A percentile compares a stretch with the other conserved stretches of the same genome.
Conservation (phyloP, 1,140 invertebrate species). For the Drosophila obscura region DNA sequence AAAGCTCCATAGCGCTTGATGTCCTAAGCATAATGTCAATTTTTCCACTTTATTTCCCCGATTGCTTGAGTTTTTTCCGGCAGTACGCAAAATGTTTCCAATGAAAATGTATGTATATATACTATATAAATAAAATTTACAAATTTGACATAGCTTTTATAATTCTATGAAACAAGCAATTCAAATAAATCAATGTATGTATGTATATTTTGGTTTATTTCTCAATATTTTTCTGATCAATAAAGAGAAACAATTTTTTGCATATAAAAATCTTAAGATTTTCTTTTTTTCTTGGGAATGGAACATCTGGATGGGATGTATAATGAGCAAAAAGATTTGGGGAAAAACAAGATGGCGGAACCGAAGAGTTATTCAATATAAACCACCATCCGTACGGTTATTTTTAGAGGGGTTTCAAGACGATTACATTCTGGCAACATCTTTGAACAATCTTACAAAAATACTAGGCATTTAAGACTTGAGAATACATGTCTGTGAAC, state of each 20-base stretch:
- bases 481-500: no score
- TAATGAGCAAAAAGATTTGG: neutral
- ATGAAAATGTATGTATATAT: constrained; percentile 37
- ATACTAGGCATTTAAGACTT: no score
- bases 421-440: no score
- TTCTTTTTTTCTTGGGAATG: neutral
- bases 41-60: constrained; percentile 13
- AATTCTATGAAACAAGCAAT: constrained; percentile 51
- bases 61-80: constrained; percentile 39
- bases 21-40: constrained; percentile 18
- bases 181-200: constrained; percentile 42
- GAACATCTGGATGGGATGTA: neutral
- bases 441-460: no score
- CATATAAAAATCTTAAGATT: constrained; percentile 37
- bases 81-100: constrained; percentile 44
- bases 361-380: no score
- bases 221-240: constrained; percentile 73
- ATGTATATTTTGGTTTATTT: constrained; percentile 26
- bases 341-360: constrained; percentile 1
- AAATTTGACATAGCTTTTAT: constrained; percentile 70
- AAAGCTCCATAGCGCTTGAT: constrained; percentile 25
- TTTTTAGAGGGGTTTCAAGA: no score
- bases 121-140: constrained; percentile 58
- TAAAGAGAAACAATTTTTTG: constrained; percentile 67
- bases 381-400: no score